phyloP scores from a whole-genome alignment of 2,797 vertebrate species.

The Siniperca obscura region DNA sequence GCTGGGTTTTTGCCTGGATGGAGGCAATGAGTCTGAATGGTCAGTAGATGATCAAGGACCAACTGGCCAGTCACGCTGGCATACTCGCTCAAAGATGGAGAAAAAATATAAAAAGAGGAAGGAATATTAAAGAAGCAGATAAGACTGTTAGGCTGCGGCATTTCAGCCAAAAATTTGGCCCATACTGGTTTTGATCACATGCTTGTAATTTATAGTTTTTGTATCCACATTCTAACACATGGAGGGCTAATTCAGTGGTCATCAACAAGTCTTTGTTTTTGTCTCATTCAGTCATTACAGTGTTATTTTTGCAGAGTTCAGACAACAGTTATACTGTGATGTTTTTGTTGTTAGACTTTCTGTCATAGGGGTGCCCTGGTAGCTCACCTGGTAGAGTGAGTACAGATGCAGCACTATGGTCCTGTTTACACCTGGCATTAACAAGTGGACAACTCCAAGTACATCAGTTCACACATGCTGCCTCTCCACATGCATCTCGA shows the following conservation, averaged over 20 bases:
- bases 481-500: no score
- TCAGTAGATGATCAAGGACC: conserved; percentile 57
- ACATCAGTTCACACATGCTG: no score
- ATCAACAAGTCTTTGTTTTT: background rate
- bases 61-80: background rate
- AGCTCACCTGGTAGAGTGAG: no score
- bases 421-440: no score
- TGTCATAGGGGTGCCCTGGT: no score
- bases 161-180: background rate
- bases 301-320: no score
- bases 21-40: conserved; percentile 32
- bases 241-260: background rate
- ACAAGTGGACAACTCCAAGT: no score
- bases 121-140: conserved; percentile 11
- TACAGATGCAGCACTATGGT: no score
- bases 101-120: conserved; percentile 26
- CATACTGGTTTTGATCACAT: background rate
- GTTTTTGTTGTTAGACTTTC: no score
- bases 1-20: conserved; percentile 18
- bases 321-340: background rate
- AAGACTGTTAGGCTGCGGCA: background rate
- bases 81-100: background rate
- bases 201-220: conserved; percentile 17
- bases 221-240: conserved; percentile 31
- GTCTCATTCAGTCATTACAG: background rate